These are phyloP conservation scores for Eurystomus glaucurus DNA, from an alignment of 2,797 vertebrate genomes.

Conservation along the genomic window DNA sequence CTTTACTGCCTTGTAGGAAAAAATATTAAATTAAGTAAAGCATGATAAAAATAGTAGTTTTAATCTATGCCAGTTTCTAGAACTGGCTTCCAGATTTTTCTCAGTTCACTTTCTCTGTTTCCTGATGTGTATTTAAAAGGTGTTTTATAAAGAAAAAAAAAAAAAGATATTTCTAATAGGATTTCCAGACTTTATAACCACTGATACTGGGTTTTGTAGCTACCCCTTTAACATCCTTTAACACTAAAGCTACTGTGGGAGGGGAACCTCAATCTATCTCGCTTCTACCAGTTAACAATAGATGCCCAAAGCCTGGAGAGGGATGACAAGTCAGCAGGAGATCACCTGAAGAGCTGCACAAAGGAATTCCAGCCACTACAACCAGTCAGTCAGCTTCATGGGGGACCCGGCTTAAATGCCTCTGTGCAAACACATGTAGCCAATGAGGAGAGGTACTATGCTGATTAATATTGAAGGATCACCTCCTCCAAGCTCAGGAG, in stretches of 20 bases:
- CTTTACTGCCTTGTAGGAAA: not conserved
- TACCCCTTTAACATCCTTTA: not conserved
- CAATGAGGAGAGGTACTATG: no score
- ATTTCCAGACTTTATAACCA: not conserved
- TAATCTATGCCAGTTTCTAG: not conserved
- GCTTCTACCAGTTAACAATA: not conserved
- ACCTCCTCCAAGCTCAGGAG: not conserved
- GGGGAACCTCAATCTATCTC: not conserved
- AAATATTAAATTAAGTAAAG: not conserved
- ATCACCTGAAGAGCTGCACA: not conserved
- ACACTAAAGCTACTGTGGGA: not conserved
- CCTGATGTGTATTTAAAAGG: not conserved
- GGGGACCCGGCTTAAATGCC: not conserved
- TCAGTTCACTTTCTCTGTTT: not conserved
- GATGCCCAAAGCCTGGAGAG: not conserved
- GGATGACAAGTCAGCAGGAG: not conserved
- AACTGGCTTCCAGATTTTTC: conserved; percentile 32
- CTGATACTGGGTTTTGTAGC: not conserved
- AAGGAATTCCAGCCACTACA: not conserved
- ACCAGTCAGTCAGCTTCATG: not conserved
- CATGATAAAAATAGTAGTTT: not conserved
- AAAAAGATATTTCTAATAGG: not conserved
- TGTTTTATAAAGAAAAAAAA: not conserved
- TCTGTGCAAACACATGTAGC: not conserved
- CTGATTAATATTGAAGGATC: not conserved